A percentile compares a stretch with the other conserved stretches of the same genome.
phyloP scores from a whole-genome alignment of 2,888 invertebrate genomes.

The Eupithecia insigniata region DNA sequence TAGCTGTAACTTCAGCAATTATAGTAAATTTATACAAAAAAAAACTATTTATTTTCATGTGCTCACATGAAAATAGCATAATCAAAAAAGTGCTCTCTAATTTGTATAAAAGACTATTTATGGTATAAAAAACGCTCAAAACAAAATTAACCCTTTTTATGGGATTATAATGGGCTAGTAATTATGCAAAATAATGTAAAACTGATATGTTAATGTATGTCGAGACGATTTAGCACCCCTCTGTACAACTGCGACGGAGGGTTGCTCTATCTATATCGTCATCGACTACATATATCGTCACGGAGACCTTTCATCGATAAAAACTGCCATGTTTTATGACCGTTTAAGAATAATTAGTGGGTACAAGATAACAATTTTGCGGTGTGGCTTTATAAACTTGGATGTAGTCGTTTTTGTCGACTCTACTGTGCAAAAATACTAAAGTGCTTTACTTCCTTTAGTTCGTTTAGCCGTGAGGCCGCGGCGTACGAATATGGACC shows the following conservation, averaged over 20 bases:
- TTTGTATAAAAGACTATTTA: slow-evolving; percentile 2
- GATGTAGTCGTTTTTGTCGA: neutral
- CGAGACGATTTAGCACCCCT: slow-evolving; percentile 80
- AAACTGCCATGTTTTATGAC: slow-evolving; percentile 51
- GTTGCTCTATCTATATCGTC: slow-evolving; percentile 60
- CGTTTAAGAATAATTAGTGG: slow-evolving; percentile 50
- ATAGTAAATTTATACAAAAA: too few species aligned
- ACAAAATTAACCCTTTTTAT: slow-evolving; percentile 31
- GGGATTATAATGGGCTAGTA: slow-evolving; percentile 43
- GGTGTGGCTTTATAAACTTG: neutral
- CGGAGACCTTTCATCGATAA: slow-evolving; percentile 63
- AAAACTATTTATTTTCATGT: too few species aligned
- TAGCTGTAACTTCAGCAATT: too few species aligned
- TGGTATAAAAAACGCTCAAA: slow-evolving; percentile 7
- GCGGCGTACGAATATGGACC: too few species aligned
- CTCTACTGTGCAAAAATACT: too few species aligned
- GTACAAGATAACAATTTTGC: slow-evolving; percentile 26
- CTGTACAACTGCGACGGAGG: slow-evolving; percentile 63
- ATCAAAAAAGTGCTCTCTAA: neutral
- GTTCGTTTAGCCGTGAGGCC: too few species aligned
- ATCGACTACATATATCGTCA: slow-evolving; percentile 65
- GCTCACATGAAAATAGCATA: too few species aligned
- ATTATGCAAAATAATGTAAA: slow-evolving; percentile 77
- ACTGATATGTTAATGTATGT: slow-evolving; percentile 77
- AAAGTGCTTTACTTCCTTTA: too few species aligned